Percentiles rank a stretch among this genome's conserved stretches.
phyloP scores from a whole-genome alignment of 2,113 vertebrate genomes.

The Casuarius casuarius region DNA sequence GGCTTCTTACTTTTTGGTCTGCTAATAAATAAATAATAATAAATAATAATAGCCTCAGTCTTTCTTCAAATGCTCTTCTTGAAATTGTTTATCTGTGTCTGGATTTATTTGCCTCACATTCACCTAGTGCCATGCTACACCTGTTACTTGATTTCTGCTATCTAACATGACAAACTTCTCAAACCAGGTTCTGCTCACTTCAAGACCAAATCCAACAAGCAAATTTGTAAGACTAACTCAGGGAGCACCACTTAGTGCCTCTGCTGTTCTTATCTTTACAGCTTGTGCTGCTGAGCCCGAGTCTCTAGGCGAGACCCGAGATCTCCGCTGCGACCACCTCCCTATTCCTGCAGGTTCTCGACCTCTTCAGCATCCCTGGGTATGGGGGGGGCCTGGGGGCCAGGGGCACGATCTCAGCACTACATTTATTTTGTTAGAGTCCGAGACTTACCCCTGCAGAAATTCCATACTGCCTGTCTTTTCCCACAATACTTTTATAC shows the following conservation, averaged over 20 bases:
- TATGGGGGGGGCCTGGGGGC: no score
- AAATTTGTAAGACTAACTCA: not conserved
- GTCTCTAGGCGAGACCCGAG: fast-evolving
- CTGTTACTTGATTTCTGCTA: fast-evolving
- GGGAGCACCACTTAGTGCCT: not conserved
- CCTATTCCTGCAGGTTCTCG: not conserved
- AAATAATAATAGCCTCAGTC: no score
- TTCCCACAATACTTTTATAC: not conserved
- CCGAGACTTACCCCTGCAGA: not conserved
- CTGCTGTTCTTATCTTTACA: no score
- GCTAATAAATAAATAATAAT: not conserved
- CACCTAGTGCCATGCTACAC: not conserved
- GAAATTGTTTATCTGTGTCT: no score
- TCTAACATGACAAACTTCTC: not conserved
- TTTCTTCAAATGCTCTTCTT: not conserved
- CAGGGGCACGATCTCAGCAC: not conserved
- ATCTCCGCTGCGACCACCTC: fast-evolving
- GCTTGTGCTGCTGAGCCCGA: fast-evolving
- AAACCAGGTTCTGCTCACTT: not conserved
- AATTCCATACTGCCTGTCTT: fast-evolving
- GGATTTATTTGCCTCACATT: not conserved
- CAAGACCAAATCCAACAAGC: fast-evolving
- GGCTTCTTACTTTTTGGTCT: not conserved
- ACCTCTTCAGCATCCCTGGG: not conserved
- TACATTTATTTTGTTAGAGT: not conserved